A percentile compares a stretch with the other conserved stretches of the same genome.
Conservation (phyloP, 2,888 invertebrate genomes). For the Chloroclystis v-ata region DNA sequence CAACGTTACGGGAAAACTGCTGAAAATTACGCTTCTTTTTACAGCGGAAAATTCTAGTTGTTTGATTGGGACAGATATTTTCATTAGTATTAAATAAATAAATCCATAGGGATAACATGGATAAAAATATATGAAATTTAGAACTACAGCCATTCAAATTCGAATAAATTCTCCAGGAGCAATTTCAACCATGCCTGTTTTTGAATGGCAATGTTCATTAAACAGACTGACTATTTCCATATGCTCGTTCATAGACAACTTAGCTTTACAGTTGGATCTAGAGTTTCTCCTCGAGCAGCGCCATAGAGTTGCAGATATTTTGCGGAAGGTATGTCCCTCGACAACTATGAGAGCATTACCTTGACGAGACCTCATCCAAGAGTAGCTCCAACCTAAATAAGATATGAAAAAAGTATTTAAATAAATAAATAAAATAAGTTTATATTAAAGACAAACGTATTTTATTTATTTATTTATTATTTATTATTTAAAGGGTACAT, state of each 20-base stretch:
- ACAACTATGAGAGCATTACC: slow-evolving; percentile 32
- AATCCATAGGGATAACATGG: background rate
- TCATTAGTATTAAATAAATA: too few species aligned
- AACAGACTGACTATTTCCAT: slow-evolving; percentile 22
- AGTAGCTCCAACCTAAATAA: slow-evolving; percentile 28
- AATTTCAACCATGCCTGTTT: slow-evolving; percentile 4
- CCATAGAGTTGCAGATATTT: slow-evolving; percentile 4
- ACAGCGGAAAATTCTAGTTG: too few species aligned
- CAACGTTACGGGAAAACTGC: too few species aligned
- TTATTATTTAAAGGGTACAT: too few species aligned
- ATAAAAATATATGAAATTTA: background rate
- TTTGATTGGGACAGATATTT: too few species aligned
- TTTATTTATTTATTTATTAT: too few species aligned
- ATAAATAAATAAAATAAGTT: background rate
- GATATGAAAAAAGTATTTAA: too few species aligned
- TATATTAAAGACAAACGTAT: too few species aligned
- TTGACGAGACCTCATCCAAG: slow-evolving; percentile 31
- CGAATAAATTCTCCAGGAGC: background rate
- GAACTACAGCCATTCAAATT: background rate
- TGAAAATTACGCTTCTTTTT: too few species aligned
- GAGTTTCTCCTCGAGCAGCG: slow-evolving; percentile 24
- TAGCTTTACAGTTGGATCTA: slow-evolving; percentile 27
- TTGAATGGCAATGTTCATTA: slow-evolving; percentile 33
- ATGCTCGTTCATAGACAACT: slow-evolving; percentile 24
- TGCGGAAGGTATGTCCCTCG: slow-evolving; percentile 31